Conservation (phyloP, 2,888 invertebrate species). For the Zygothrica quintamaculata region DNA sequence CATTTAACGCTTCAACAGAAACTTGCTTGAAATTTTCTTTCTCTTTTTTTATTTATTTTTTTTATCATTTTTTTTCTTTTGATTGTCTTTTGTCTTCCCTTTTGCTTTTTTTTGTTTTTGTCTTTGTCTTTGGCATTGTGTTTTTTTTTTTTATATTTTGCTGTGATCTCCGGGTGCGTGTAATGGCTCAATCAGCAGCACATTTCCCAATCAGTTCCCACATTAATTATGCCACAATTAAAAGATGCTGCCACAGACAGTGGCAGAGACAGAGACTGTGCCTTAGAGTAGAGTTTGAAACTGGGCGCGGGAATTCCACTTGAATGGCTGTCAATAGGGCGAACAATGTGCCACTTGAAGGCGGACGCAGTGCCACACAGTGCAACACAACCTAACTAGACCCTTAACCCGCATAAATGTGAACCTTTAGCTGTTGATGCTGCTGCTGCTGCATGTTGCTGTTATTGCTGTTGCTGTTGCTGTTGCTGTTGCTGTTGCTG, state of each 20-base stretch:
- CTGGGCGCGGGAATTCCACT: conserved; percentile 67
- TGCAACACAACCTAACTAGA: conserved; percentile 21
- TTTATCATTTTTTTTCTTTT: too few relatives aligned
- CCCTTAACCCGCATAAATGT: conserved; percentile 58
- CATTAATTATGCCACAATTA: conserved; percentile 78
- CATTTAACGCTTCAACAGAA: conserved; percentile 49
- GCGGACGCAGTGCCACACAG: conserved; percentile 19
- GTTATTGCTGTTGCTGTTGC: not conserved
- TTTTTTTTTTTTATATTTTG: conserved; percentile 27
- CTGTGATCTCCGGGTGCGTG: conserved; percentile 41
- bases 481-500: conserved; percentile 16
- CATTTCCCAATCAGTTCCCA: conserved; percentile 69
- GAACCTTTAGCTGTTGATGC: conserved; percentile 2
- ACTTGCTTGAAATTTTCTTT: too few relatives aligned
- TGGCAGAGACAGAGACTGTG: conserved; percentile 1
- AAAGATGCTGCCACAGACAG: conserved; percentile 44
- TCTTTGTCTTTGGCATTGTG: conserved; percentile 23
- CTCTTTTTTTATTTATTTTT: too few relatives aligned
- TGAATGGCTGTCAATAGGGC: conserved; percentile 67
- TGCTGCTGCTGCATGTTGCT: not conserved
- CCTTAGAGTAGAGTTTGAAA: conserved; percentile 15
- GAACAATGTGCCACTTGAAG: conserved; percentile 68
- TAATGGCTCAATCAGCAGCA: conserved; percentile 70
- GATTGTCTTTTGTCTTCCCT: conserved; percentile 1
- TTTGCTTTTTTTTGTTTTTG: conserved; percentile 36